These are phyloP conservation scores for Astur gentilis DNA, from an alignment of 2,113 vertebrate species.

Conservation along the genomic window DNA sequence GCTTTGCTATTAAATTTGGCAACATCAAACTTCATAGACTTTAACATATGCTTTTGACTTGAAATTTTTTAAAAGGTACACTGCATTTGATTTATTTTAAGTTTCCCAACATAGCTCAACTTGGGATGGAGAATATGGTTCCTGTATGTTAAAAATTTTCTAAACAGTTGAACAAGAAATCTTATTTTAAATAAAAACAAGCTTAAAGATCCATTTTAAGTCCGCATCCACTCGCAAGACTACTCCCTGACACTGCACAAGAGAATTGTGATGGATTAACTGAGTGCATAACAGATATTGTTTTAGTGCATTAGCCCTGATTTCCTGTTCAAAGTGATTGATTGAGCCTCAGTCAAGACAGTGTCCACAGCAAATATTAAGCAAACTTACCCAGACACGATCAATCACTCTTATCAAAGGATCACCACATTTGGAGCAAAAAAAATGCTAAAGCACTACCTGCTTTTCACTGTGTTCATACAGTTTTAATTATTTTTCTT, in stretches of 20 bases:
- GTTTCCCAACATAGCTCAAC: not conserved
- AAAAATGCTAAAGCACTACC: not conserved
- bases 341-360: conserved; percentile 53
- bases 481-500: not conserved
- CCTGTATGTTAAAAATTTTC: not conserved
- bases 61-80: not conserved
- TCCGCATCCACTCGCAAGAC: not conserved
- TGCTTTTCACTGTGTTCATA: not conserved
- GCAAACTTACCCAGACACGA: conserved; percentile 56
- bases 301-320: conserved; percentile 68
- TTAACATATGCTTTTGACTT: not conserved
- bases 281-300: conserved; percentile 53
- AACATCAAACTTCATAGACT: not conserved
- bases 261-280: conserved; percentile 64
- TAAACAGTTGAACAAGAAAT: not conserved
- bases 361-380: conserved; percentile 60
- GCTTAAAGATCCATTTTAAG: not conserved
- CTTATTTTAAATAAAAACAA: not conserved
- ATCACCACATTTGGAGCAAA: not conserved
- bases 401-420: conserved; percentile 60
- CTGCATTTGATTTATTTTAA: not conserved
- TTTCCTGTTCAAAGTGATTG: conserved; percentile 67
- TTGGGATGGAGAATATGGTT: not conserved
- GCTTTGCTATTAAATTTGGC: not conserved
- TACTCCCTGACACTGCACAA: not conserved